Evolutionary conservation across 2,888 invertebrate genomes (phyloP), one percentile per base, ranked within the genome.

Genomic region (Drosophila nigricruria): DNA sequence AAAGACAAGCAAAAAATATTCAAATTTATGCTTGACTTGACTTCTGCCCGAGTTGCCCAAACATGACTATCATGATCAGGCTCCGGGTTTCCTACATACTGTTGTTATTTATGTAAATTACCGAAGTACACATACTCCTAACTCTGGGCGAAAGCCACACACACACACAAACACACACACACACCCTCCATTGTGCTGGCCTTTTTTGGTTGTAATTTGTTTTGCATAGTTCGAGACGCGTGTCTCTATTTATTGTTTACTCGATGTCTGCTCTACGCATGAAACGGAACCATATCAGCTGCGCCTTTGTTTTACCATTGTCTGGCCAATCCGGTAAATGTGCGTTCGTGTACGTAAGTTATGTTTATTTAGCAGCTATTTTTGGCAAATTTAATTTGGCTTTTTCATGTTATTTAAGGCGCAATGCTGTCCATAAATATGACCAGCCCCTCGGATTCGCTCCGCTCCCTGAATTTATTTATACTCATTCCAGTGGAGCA

Each of bases 211-310:
- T 69, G 65, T 74, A 89, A 83, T 89, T 81, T 89, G 77, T 76
- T 73, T 79, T 70, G 85, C 89, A 89, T 84, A 85, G 85, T 89
- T 84, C 56, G 53, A 66, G 88, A 85, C 88, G 89, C 88, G 79
- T 89, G 77, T 73, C 67, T 61, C 66, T 67, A 74, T 85, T 88
- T 89, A 89, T 88, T 89, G 86, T 89, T 85, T 76, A 71, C 70
- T 63, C 59, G 23, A 42, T 65, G 68, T 54, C 53, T 72, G 67
- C 52, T 52, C 36, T 38, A 43, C 49, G 73, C 60, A 69, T 43
- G 43, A 27, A 25, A 30, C 25, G 20, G 32, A 47, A 32, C 43
- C 36, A 36, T 5, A 43, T 36, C 27, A 58, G 52, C 66, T 66
- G 66, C 49, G 57, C 43, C 57, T 58, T 76, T 88, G 82, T 76